Conservation (phyloP, 2,888 invertebrate species). For the Nephrotoma appendiculata region DNA sequence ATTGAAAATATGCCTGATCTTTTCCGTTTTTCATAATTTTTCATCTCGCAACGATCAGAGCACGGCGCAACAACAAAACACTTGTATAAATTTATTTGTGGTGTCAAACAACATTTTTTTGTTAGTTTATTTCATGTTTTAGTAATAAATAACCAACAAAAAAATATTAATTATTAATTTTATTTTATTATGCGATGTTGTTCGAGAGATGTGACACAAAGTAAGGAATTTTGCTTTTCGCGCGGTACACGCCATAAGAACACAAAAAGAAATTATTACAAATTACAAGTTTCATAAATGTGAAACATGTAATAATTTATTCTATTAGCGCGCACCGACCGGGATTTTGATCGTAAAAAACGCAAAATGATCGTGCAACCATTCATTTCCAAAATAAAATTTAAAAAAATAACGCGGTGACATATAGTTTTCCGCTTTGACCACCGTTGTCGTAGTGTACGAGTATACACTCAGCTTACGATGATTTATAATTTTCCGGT, state of each 20-base stretch:
- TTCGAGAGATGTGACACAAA: background rate
- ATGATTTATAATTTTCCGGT: background rate
- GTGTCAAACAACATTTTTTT: background rate
- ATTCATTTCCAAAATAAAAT: too few species aligned
- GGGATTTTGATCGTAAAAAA: background rate
- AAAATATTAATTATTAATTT: background rate
- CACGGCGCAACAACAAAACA: background rate
- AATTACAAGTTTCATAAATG: background rate
- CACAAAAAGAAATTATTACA: background rate
- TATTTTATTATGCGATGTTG: background rate
- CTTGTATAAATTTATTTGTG: background rate
- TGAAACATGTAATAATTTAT: background rate
- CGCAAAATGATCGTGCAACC: background rate
- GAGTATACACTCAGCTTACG: background rate
- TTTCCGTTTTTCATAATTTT: background rate
- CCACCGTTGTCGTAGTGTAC: background rate
- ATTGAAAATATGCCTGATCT: background rate
- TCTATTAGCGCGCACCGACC: background rate
- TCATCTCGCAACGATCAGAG: background rate
- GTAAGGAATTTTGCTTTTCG: background rate
- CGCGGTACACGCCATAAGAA: background rate
- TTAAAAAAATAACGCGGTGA: background rate
- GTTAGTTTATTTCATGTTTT: background rate
- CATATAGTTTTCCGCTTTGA: background rate
- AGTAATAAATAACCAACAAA: background rate